phyloP scores from a whole-genome alignment of 2,888 invertebrate genomes.

The Drosophila neotestacea region DNA sequence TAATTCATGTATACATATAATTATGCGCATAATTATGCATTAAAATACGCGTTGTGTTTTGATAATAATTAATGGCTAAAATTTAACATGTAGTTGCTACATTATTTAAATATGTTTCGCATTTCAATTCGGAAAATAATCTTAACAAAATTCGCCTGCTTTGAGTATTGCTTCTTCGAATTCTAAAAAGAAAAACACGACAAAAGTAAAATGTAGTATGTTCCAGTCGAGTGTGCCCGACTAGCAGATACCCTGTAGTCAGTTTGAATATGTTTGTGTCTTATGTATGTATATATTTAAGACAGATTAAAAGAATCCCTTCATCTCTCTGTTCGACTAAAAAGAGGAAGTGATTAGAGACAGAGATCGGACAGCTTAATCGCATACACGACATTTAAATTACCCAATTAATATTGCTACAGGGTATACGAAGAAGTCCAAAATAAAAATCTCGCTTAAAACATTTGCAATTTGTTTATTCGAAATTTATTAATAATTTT shows the following conservation, averaged over 20 bases:
- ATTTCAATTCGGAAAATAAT: slow-evolving; percentile 29
- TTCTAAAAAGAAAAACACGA: slow-evolving; percentile 18
- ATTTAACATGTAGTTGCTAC: slow-evolving; percentile 80
- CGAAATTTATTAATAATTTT: slow-evolving; percentile 57
- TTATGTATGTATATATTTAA: not conserved
- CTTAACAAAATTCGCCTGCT: slow-evolving; percentile 40
- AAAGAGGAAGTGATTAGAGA: not conserved
- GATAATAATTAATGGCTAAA: slow-evolving; percentile 66
- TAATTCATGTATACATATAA: slow-evolving; percentile 16
- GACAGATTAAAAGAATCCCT: not conserved
- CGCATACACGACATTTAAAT: no score
- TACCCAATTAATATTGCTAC: slow-evolving; percentile 1
- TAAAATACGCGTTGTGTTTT: slow-evolving; percentile 21
- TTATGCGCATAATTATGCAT: slow-evolving; percentile 16
- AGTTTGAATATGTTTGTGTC: not conserved
- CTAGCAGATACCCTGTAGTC: slow-evolving; percentile 17
- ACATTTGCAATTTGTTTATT: slow-evolving; percentile 17
- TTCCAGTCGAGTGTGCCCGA: slow-evolving; percentile 11
- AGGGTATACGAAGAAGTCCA: slow-evolving; percentile 7
- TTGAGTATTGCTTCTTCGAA: slow-evolving; percentile 50
- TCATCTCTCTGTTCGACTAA: not conserved
- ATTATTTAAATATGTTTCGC: slow-evolving; percentile 72
- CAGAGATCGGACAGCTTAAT: not conserved
- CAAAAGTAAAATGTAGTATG: not conserved
- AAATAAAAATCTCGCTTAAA: slow-evolving; percentile 17